phyloP scores from a whole-genome alignment of 2,888 invertebrate species.

The Byasa hedistus region DNA sequence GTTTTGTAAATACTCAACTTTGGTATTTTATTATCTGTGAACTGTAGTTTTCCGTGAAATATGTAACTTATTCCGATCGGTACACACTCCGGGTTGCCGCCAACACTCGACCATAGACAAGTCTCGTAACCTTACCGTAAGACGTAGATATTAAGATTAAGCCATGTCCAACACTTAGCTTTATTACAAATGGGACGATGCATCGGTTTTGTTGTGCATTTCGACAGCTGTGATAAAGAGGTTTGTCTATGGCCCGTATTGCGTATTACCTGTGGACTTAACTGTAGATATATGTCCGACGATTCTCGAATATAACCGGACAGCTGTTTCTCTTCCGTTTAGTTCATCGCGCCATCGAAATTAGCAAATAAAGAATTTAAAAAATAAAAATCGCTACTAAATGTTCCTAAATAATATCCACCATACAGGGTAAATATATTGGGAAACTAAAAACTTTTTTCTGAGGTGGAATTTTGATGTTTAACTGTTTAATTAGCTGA shows the following conservation, averaged over 20 bases:
- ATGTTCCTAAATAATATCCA: conserved; percentile 75
- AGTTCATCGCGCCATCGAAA: conserved; percentile 34
- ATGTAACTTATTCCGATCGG: not conserved
- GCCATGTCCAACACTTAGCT: conserved; percentile 73
- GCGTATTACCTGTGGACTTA: conserved; percentile 27
- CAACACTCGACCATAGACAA: conserved; percentile 63
- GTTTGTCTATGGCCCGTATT: conserved; percentile 68
- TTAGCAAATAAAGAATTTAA: conserved; percentile 39
- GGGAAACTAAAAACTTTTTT: too few species aligned
- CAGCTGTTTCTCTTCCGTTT: too few species aligned
- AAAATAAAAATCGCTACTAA: conserved; percentile 57
- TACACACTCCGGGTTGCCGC: not conserved
- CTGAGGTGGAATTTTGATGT: too few species aligned
- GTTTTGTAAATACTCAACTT: too few species aligned
- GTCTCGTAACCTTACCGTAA: conserved; percentile 71
- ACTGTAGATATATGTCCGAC: not conserved
- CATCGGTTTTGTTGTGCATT: conserved; percentile 70
- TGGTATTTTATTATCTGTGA: too few species aligned
- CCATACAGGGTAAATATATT: not conserved
- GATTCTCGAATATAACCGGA: too few species aligned
- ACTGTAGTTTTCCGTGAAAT: too few species aligned
- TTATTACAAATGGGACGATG: conserved; percentile 66
- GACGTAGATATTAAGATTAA: conserved; percentile 73
- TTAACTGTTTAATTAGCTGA: too few species aligned
- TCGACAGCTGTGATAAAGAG: conserved; percentile 77